These are phyloP conservation scores for Cataglyphis altisquamis DNA, from an alignment of 2,888 invertebrate species.

Conservation along the genomic window DNA sequence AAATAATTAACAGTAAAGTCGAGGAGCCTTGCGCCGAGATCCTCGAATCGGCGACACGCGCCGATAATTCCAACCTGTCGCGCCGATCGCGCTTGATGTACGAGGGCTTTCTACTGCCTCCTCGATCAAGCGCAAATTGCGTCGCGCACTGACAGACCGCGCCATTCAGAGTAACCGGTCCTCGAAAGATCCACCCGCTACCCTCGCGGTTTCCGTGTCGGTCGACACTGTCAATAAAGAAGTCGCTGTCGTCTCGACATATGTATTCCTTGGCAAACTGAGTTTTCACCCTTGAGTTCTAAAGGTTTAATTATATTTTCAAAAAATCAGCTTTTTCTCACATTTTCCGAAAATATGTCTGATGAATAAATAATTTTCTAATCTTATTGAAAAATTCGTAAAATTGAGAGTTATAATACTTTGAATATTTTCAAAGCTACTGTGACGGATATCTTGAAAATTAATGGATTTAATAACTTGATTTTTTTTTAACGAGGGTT, in stretches of 20 bases:
- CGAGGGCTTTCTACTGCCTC: slow-evolving; percentile 51
- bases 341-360: too few species aligned
- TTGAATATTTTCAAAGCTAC: too few species aligned
- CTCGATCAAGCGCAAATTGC: slow-evolving; percentile 54
- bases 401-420: too few species aligned
- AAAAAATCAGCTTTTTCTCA: too few species aligned
- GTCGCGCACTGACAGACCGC: slow-evolving; percentile 9
- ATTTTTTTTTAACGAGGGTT: too few species aligned
- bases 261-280: not conserved
- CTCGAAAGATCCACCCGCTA: slow-evolving; percentile 47
- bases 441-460: too few species aligned
- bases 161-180: slow-evolving; percentile 49
- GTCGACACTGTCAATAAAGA: slow-evolving; percentile 18
- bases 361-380: too few species aligned
- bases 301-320: too few species aligned
- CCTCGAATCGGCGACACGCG: slow-evolving; percentile 44
- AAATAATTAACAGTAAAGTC: slow-evolving; percentile 48
- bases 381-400: too few species aligned
- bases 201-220: slow-evolving; percentile 18
- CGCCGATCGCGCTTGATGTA: slow-evolving; percentile 34
- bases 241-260: slow-evolving; percentile 16
- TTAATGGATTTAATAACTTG: too few species aligned
- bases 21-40: slow-evolving; percentile 5
- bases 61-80: slow-evolving; percentile 61
- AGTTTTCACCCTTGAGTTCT: not conserved